Evolutionary conservation across 2,888 invertebrate species (phyloP).

Genomic region (Listrodromus nycthemerus): DNA sequence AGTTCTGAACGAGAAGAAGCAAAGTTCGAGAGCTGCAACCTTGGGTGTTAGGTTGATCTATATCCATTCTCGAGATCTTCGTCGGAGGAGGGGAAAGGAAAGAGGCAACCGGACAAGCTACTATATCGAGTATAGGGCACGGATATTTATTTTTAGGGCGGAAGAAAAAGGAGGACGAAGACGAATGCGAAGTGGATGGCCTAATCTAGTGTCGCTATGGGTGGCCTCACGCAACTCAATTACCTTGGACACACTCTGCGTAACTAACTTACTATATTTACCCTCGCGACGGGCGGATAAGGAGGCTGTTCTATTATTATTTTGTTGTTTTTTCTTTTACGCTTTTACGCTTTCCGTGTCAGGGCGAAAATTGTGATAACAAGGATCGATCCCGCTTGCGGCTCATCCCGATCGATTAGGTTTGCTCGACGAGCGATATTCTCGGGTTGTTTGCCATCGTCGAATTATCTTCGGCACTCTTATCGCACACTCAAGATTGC

Average conservation of each 20-base stretch:
- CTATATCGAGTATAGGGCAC: background rate
- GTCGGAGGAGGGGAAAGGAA: background rate
- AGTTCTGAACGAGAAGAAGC: background rate
- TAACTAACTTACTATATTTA: constrained; percentile 33
- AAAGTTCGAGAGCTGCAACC: constrained; percentile 26
- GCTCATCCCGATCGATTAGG: background rate
- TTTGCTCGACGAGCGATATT: constrained; percentile 11
- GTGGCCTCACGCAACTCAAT: constrained; percentile 54
- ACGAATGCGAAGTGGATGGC: constrained; percentile 53
- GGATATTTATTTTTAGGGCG: constrained; percentile 46
- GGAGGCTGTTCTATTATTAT: constrained; percentile 5
- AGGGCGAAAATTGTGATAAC: constrained; percentile 16
- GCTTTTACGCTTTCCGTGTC: background rate
- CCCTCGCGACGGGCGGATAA: background rate
- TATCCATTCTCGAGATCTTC: background rate
- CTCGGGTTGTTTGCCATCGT: background rate
- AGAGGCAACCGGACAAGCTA: background rate
- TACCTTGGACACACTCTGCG: constrained; percentile 33
- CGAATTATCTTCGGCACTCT: constrained; percentile 15
- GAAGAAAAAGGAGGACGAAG: constrained; percentile 4
- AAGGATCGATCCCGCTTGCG: constrained; percentile 7
- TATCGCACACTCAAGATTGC: constrained; percentile 20
- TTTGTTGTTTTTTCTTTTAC: background rate
- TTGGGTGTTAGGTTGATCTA: constrained; percentile 12
- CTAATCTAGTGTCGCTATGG: constrained; percentile 53